Evolutionary conservation across 2,888 invertebrate genomes (phyloP), one percentile per base, ranked within the genome.

Genomic region (Philereme vetulata): DNA sequence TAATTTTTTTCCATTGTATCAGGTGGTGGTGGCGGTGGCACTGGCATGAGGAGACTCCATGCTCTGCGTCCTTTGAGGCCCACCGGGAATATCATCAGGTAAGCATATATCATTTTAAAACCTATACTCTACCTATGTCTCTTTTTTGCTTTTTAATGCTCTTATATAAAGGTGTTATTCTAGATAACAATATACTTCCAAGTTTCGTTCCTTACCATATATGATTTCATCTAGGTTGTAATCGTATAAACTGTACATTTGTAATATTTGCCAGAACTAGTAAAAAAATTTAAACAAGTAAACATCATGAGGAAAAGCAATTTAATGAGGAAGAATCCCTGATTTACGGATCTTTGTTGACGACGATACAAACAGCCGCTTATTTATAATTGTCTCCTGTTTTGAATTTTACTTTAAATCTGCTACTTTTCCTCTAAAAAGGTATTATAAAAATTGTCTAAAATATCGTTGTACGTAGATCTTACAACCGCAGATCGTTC

Each of bases 401-500:
- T 21, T 21, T 21, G 3, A 43, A 9, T n/a, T 43, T 5, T 43
- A 8, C 3, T 10, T 5, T 21, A 21, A 9, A 4, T 33, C n/a
- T n/a, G n/a, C 4, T 33, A 33, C 11, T 33, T 46, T 9, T 46
- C 32, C 46, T 33, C 8, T 4, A 4, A 33, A 9, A 33, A 6
- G 6, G 32, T 11, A 36, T 9, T 48, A 48, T 35, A 38, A 63
- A 60, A 64, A 67, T 67, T 66, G 67, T 77, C 68, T 78, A 72
- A 80, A 82, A 84, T 83, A 78, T 80, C 77, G 81, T 86, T 90
- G 87, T 89, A 88, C 83, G 85, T 88, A 92, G 91, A 90, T 90
- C 91, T 86, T 91, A 92, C 91, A 90, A 92, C 88, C 91, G 92
- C 88, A 92, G 94, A 85, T 94, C 94, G 62, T 88, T 94, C 81